Evolutionary conservation across 1,140 invertebrate genomes (phyloP).

Genomic region (Orchesella cincta): DNA sequence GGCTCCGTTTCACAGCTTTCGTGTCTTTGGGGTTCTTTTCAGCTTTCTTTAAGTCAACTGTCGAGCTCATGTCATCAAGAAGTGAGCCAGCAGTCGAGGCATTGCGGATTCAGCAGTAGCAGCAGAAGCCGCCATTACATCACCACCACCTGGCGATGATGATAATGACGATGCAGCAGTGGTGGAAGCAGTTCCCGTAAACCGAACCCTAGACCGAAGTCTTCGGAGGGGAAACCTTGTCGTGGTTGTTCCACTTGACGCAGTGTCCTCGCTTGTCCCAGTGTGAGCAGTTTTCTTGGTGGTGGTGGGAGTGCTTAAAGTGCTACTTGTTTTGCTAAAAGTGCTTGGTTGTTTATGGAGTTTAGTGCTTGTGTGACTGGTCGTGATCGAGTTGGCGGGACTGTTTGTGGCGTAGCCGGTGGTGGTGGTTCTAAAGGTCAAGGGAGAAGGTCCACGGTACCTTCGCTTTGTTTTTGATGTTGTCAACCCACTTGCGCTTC

Average conservation of each 20-base stretch:
- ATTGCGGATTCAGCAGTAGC: not conserved
- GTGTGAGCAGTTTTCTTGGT: not conserved
- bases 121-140: not conserved
- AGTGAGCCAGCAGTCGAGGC: not conserved
- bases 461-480: too few relatives aligned
- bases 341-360: too few relatives aligned
- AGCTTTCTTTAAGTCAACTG: not conserved
- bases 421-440: not conserved
- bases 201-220: not conserved
- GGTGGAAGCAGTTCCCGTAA: not conserved
- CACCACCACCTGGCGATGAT: not conserved
- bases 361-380: too few relatives aligned
- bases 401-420: too few relatives aligned
- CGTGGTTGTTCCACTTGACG: not conserved
- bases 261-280: not conserved
- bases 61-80: not conserved
- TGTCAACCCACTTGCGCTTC: too few relatives aligned
- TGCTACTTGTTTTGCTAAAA: too few relatives aligned
- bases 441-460: too few relatives aligned
- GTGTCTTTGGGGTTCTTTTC: conserved; percentile 43
- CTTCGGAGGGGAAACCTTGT: not conserved
- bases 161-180: not conserved
- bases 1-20: conserved; percentile 50
- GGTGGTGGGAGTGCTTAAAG: too few relatives aligned
- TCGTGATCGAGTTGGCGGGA: too few relatives aligned